These are phyloP conservation scores for Galaxea fascicularis DNA, from an alignment of 92 coral and sea anemone genomes.

Conservation along the genomic window DNA sequence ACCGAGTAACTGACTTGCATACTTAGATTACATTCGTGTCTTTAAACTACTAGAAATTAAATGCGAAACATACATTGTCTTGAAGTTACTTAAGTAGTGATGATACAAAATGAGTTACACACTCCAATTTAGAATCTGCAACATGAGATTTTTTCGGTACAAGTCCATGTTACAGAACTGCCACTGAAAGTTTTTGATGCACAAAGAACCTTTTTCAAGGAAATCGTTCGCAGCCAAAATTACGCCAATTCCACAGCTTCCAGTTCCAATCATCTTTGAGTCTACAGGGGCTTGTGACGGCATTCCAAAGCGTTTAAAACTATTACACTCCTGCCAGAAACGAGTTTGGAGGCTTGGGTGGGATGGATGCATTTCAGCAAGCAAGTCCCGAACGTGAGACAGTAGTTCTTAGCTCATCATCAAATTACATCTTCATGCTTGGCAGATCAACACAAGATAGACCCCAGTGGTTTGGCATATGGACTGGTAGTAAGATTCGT, in stretches of 20 bases:
- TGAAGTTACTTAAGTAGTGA: too few species aligned
- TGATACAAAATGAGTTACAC: too few species aligned
- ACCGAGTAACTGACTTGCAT: too few species aligned
- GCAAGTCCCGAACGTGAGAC: constrained; percentile 19
- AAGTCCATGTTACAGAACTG: constrained; percentile 34
- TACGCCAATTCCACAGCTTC: constrained; percentile 51
- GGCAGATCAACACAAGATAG: constrained; percentile 32
- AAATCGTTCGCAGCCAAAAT: constrained; percentile 53
- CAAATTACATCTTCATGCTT: constrained; percentile 37
- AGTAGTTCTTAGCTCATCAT: too few species aligned
- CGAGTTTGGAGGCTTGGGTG: constrained; percentile 40
- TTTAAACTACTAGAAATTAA: too few species aligned
- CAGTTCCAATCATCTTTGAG: constrained; percentile 36
- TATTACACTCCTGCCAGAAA: constrained; percentile 24
- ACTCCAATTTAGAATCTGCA: constrained; percentile 48
- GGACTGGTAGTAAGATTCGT: constrained; percentile 46
- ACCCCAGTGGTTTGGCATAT: constrained; percentile 60
- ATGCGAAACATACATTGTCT: too few species aligned
- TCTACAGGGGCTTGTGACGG: constrained; percentile 46
- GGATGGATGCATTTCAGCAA: constrained; percentile 22
- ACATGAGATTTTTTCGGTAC: constrained; percentile 36
- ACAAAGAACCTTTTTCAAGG: background rate
- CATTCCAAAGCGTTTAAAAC: constrained; percentile 53
- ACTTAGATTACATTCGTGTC: too few species aligned
- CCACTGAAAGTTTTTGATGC: constrained; percentile 37